phyloP scores from a whole-genome alignment of 2,888 invertebrate genomes.

The Drosophila nr. medialis region DNA sequence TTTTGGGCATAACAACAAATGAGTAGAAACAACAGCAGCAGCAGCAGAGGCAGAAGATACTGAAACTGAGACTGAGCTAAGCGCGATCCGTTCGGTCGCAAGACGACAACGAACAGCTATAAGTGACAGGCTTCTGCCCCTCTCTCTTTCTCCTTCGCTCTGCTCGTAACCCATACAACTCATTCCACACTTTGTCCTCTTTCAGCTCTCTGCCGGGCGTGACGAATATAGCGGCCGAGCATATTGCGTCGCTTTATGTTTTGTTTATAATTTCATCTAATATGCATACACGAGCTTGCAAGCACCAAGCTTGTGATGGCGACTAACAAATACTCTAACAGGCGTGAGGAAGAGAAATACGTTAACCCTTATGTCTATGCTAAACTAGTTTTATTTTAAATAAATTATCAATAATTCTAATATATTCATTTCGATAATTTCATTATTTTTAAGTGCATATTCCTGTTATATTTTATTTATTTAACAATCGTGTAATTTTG shows the following conservation, averaged over 20 bases:
- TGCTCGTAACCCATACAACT: conserved; percentile 5
- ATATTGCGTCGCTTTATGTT: conserved; percentile 72
- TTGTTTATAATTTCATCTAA: conserved; percentile 80
- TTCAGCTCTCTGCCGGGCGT: conserved; percentile 57
- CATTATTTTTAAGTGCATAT: not conserved
- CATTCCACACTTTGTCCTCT: conserved; percentile 23
- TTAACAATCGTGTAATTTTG: not conserved
- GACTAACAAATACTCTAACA: conserved; percentile 10
- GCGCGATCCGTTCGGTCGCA: conserved; percentile 37
- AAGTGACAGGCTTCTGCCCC: conserved; percentile 38
- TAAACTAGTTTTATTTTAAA: not conserved
- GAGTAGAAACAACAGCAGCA: conserved; percentile 21
- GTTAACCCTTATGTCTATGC: not conserved
- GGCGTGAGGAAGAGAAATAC: not conserved
- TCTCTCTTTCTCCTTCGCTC: not conserved
- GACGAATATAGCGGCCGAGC: conserved; percentile 67
- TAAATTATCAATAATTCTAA: not conserved
- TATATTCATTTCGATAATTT: not conserved
- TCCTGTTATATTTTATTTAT: not conserved
- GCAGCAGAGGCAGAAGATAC: conserved; percentile 16
- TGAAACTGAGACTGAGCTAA: conserved; percentile 20
- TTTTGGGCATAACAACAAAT: conserved; percentile 70
- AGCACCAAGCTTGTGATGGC: conserved; percentile 2
- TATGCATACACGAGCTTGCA: conserved; percentile 63
- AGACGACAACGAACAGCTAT: conserved; percentile 52